phyloP scores from a whole-genome alignment of 2,113 vertebrate genomes.

The Ondatra zibethicus region DNA sequence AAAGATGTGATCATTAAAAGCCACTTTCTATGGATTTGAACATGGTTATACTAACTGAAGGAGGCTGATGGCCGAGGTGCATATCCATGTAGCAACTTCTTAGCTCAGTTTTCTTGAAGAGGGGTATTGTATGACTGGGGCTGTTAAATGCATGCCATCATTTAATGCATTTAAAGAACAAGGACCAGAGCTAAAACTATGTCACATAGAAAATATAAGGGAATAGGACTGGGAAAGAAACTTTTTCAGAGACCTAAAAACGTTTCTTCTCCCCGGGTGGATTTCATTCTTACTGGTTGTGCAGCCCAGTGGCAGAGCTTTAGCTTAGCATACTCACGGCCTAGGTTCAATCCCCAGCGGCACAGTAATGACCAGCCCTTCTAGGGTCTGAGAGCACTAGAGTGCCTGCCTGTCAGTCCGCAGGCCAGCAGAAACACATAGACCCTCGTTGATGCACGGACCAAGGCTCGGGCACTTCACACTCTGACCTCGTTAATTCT shows the following conservation, averaged over 20 bases:
- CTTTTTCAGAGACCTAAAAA: not conserved
- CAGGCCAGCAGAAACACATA: not conserved
- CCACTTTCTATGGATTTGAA: not conserved
- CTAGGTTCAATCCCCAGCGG: not conserved
- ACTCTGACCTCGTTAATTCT: not conserved
- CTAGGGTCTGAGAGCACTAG: not conserved
- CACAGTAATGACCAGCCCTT: not conserved
- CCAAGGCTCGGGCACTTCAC: not conserved
- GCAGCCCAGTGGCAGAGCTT: not conserved
- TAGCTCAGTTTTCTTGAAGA: not conserved
- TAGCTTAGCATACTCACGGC: not conserved
- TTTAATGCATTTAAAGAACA: not conserved
- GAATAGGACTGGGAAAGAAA: not conserved
- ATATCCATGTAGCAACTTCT: not conserved
- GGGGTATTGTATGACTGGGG: not conserved
- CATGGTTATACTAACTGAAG: not conserved
- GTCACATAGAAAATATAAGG: not conserved
- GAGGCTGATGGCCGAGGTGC: too few relatives aligned
- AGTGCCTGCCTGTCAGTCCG: too few relatives aligned
- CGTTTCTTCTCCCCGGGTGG: not conserved
- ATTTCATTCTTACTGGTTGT: not conserved
- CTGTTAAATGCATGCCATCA: not conserved
- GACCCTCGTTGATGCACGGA: not conserved
- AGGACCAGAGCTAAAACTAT: not conserved
- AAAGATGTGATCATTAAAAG: not conserved